These are phyloP conservation scores for Lamellibrachia columna DNA, from an alignment of 2,888 invertebrate species.

Conservation along the genomic window DNA sequence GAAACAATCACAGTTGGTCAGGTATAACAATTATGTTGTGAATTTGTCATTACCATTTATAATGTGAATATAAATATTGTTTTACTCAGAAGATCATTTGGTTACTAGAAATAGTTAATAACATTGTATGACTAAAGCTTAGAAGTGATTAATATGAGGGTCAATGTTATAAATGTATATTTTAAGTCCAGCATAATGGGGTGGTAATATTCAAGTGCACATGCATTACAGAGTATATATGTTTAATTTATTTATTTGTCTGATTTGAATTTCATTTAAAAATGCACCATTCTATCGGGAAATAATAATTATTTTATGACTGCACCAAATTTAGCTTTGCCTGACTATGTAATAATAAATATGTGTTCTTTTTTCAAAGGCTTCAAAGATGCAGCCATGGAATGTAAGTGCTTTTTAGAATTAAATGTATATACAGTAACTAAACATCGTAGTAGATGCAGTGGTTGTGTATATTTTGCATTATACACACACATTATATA, in stretches of 20 bases:
- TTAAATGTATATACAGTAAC: background rate
- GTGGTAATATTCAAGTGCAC: background rate
- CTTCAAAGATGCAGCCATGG: background rate
- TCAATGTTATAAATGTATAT: background rate
- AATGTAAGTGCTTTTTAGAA: background rate
- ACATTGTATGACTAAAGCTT: background rate
- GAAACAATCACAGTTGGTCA: background rate
- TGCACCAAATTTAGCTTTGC: background rate
- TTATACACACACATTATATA: too few relatives aligned
- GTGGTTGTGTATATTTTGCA: too few relatives aligned
- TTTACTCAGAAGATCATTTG: background rate
- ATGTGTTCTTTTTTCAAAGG: background rate
- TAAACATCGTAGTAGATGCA: too few relatives aligned
- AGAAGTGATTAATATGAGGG: background rate
- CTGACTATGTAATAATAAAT: background rate
- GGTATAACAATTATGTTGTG: background rate
- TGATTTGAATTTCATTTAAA: background rate
- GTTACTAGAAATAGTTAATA: background rate
- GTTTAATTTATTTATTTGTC: background rate
- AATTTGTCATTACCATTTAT: background rate
- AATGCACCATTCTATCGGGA: background rate
- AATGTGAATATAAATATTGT: background rate
- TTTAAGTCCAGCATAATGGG: background rate
- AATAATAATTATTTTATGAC: background rate
- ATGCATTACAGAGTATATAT: background rate